Base-by-base conservation (phyloP, 1,140 invertebrate genomes). In the Zaprionus inermis region DNA sequence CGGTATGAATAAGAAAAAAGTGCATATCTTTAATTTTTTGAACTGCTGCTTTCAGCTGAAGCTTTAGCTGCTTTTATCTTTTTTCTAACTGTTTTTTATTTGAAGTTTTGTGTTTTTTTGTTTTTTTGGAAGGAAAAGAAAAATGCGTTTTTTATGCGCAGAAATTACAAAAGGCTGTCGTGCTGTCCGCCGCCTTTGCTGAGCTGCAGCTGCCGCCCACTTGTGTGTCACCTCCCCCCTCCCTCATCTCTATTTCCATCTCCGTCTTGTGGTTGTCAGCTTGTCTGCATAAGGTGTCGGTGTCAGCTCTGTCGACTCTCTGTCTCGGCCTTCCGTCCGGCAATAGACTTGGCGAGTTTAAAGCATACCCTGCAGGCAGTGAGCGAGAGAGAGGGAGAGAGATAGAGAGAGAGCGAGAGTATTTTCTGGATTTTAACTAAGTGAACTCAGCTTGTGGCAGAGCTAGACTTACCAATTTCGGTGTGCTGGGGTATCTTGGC, bases 121-220 rank as follows among this genome's bases (percentile, higher is more conserved):
- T 38, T 36, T 49, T 14, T 22, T 20, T 28, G 16, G 22, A 24
- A 18, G 22, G 16, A 36, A 30, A 65, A 73, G 65, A 85, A 84
- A 84, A 83, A 85, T 85, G 63, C 64, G 81, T 79, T 75, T 82
- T 82, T 83, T 83, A 83, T 83, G 80, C 72, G 76, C 72, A 79
- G 44, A 79, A 83, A 83, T 83, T 79, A 72, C 81, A 83, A 83
- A 83, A 72, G 67, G 72, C 80, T 69, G 72, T 58, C 59, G 56
- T 36, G 52, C 6, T 54, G 22, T 32, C 41, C 46, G n/a, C 24
- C 32, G 12, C 6, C 32, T 51, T 14, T 20, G 36, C 18, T 51
- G 28, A 20, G 14, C 14, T 58, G 66, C 63, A 72, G 63, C 52
- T 58, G 38, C 34, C 34, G 58, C 58, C n/a, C 55, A 57, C 41